A percentile compares a stretch with the other conserved stretches of the same genome.
phyloP scores from a whole-genome alignment of 2,797 vertebrate species.

The Sebastes vulpes region DNA sequence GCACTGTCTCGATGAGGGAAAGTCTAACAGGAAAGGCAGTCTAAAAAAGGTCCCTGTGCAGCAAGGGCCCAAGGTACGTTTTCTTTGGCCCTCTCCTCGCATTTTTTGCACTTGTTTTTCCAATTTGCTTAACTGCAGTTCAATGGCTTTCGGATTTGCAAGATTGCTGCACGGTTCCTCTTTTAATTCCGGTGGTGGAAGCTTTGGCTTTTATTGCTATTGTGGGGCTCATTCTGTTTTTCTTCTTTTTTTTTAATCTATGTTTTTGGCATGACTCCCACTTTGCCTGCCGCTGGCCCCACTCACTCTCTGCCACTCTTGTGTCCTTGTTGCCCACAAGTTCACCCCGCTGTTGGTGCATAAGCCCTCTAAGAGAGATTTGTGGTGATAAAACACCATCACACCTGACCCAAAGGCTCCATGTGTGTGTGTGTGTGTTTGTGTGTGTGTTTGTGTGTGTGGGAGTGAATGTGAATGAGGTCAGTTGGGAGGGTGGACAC shows the following conservation, averaged over 20 bases:
- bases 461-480: constrained; percentile 65
- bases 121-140: constrained; percentile 83
- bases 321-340: constrained; percentile 43
- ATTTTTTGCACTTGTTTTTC: constrained; percentile 88
- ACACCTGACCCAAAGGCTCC: constrained; percentile 70
- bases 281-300: constrained; percentile 33
- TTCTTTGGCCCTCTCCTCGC: constrained; percentile 84
- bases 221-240: constrained; percentile 50
- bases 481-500: constrained; percentile 76
- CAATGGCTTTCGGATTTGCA: constrained; percentile 81
- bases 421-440: constrained; percentile 42
- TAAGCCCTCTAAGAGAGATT: constrained; percentile 56
- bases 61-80: constrained; percentile 81
- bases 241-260: constrained; percentile 7
- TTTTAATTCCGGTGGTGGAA: constrained; percentile 71
- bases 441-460: not conserved
- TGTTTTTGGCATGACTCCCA: constrained; percentile 47
- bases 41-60: constrained; percentile 85
- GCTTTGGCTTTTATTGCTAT: constrained; percentile 65
- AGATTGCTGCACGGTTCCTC: constrained; percentile 71
- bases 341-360: constrained; percentile 44
- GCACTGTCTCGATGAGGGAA: constrained; percentile 87
- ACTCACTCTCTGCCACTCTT: constrained; percentile 38
- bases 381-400: constrained; percentile 62
- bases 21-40: constrained; percentile 86